A percentile compares a stretch with the other conserved stretches of the same genome.
Evolutionary conservation across 1,140 invertebrate species (phyloP).

Genomic region (Magallana ariakensis): DNA sequence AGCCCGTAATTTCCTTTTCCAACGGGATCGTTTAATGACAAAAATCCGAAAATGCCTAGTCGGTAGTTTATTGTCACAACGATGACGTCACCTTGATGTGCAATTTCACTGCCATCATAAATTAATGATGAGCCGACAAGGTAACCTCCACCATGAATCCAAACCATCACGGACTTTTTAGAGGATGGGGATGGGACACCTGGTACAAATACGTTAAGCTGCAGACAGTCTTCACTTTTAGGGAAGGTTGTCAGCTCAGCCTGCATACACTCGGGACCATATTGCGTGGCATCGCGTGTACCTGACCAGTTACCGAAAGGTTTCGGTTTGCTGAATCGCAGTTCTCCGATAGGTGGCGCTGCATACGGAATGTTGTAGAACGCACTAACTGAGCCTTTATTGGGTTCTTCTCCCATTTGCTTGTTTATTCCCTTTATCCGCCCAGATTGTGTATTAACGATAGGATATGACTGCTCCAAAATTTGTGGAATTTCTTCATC

Average conservation of each 20-base stretch:
- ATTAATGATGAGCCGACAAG: slow-evolving; percentile 37
- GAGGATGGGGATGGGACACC: not conserved
- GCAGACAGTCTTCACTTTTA: slow-evolving; percentile 10
- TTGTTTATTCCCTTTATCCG: too few species aligned
- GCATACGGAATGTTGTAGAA: slow-evolving; percentile 38
- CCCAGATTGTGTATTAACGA: too few species aligned
- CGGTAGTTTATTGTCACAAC: slow-evolving; percentile 50
- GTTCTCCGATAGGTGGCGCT: slow-evolving; percentile 24
- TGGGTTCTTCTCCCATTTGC: too few species aligned
- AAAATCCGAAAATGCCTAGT: slow-evolving; percentile 85
- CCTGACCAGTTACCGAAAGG: not conserved
- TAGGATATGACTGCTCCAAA: not conserved
- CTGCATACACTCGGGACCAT: slow-evolving; percentile 11
- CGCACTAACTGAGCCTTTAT: too few species aligned
- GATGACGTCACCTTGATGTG: slow-evolving; percentile 41
- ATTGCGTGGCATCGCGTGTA: slow-evolving; percentile 23
- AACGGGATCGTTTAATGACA: slow-evolving; percentile 93
- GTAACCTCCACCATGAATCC: slow-evolving; percentile 58
- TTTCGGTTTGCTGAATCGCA: slow-evolving; percentile 32
- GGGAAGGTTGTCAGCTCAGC: not conserved
- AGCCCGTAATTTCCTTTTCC: slow-evolving; percentile 97
- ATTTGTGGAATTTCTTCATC: slow-evolving; percentile 38
- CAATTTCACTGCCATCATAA: slow-evolving; percentile 23
- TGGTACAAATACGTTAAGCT: slow-evolving; percentile 34
- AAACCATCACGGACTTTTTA: slow-evolving; percentile 49